Evolutionary conservation across 1,140 invertebrate species (phyloP).

Genomic region (Mycetomoellerius zeteki): DNA sequence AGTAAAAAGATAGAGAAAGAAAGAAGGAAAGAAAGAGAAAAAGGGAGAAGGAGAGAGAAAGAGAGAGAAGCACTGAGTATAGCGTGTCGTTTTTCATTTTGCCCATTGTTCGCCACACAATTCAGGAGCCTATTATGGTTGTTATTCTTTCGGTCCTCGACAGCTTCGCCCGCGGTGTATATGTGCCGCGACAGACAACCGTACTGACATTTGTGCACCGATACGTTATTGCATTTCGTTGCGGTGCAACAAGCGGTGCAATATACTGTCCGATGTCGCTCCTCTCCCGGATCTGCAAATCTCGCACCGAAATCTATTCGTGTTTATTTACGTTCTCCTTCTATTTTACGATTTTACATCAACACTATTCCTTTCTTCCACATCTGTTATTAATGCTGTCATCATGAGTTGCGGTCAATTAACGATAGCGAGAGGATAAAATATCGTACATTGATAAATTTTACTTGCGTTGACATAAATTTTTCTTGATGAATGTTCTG

Average conservation of each 20-base stretch:
- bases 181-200: conserved; percentile 69
- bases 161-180: conserved; percentile 73
- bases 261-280: conserved; percentile 72
- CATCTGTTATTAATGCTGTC: not conserved
- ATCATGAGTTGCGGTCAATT: conserved; percentile 32
- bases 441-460: not conserved
- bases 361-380: conserved; percentile 10
- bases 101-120: conserved; percentile 74
- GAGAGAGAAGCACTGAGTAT: not conserved
- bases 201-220: conserved; percentile 73
- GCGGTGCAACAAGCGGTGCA: conserved; percentile 75
- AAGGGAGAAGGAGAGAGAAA: conserved; percentile 6
- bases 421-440: conserved; percentile 21
- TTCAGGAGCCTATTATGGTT: conserved; percentile 79
- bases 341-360: conserved; percentile 44
- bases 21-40: conserved; percentile 7
- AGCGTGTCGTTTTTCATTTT: conserved; percentile 76
- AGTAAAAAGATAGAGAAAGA: not conserved
- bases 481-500: not conserved
- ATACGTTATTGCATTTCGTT: conserved; percentile 77
- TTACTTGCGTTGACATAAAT: not conserved
- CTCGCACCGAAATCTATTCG: conserved; percentile 65
- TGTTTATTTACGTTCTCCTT: conserved; percentile 68
- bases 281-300: conserved; percentile 53
- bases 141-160: conserved; percentile 77